phyloP scores from a whole-genome alignment of 2,113 vertebrate genomes.

The Glaucomys volans region DNA sequence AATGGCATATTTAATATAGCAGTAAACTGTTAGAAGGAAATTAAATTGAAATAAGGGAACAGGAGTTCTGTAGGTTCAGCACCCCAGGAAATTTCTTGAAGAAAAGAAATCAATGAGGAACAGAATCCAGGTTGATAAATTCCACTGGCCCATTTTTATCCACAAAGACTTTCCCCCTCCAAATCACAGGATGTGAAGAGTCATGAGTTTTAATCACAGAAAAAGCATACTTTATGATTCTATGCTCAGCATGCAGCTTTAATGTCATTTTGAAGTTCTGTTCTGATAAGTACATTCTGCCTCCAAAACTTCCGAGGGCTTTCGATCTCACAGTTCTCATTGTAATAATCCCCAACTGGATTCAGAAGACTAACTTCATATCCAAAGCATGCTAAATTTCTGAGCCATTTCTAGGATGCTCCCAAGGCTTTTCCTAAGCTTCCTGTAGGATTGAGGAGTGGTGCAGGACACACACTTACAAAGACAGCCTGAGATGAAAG shows the following conservation, averaged over 20 bases:
- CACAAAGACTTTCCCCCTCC: background rate
- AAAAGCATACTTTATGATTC: background rate
- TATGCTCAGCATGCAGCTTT: background rate
- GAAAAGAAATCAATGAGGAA: constrained; percentile 26
- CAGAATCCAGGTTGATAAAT: background rate
- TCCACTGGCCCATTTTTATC: constrained; percentile 10
- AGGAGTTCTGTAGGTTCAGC: background rate
- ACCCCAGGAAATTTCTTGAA: background rate
- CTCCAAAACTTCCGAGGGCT: background rate
- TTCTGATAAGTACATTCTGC: background rate
- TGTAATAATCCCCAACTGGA: constrained; percentile 3
- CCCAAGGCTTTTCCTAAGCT: background rate
- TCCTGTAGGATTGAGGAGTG: background rate
- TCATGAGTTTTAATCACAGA: constrained; percentile 46
- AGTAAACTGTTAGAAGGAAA: constrained; percentile 40
- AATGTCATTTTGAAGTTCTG: constrained; percentile 16
- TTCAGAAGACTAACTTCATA: background rate
- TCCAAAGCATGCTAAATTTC: background rate
- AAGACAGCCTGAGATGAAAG: background rate
- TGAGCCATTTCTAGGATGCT: background rate
- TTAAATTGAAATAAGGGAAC: constrained; percentile 37
- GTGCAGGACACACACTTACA: background rate
- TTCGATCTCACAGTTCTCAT: background rate
- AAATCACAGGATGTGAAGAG: background rate
- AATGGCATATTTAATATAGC: background rate